phyloP scores from a whole-genome alignment of 1,140 invertebrate species.

The Apis laboriosa region DNA sequence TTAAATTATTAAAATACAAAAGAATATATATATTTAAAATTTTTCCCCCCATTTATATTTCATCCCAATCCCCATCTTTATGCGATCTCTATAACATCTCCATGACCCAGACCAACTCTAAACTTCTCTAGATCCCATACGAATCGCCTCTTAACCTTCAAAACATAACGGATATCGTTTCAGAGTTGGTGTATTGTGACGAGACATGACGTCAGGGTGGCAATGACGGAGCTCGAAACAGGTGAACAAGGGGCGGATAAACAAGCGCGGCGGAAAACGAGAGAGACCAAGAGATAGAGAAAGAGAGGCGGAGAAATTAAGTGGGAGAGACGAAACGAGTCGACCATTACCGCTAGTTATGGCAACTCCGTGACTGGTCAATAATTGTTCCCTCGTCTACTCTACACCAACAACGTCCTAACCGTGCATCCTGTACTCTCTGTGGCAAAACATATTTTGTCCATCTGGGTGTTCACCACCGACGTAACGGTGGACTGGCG shows the following conservation, averaged over 20 bases:
- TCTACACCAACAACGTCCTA: background rate
- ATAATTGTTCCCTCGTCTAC: slow-evolving; percentile 51
- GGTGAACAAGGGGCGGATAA: background rate
- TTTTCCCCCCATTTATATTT: too few species aligned
- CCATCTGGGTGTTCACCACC: background rate
- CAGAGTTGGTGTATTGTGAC: slow-evolving; percentile 6
- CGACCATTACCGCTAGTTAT: slow-evolving; percentile 64
- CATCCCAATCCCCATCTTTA: too few species aligned
- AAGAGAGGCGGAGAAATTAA: background rate
- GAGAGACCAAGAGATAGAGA: background rate
- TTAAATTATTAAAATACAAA: too few species aligned
- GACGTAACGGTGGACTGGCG: background rate
- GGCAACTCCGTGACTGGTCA: slow-evolving; percentile 65
- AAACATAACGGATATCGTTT: background rate
- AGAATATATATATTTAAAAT: too few species aligned
- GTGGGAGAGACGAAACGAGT: slow-evolving; percentile 41
- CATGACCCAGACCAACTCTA: background rate
- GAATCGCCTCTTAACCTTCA: slow-evolving; percentile 26
- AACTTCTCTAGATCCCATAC: background rate
- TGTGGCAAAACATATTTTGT: slow-evolving; percentile 6
- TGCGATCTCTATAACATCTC: background rate
- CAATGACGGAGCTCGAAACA: slow-evolving; percentile 4
- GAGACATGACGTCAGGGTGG: slow-evolving; percentile 55
- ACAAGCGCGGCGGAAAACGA: background rate
- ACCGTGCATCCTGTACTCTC: background rate